A percentile compares a stretch with the other conserved stretches of the same genome.
phyloP scores from a whole-genome alignment of 2,797 vertebrate genomes.

The Anolis apletophallus region DNA sequence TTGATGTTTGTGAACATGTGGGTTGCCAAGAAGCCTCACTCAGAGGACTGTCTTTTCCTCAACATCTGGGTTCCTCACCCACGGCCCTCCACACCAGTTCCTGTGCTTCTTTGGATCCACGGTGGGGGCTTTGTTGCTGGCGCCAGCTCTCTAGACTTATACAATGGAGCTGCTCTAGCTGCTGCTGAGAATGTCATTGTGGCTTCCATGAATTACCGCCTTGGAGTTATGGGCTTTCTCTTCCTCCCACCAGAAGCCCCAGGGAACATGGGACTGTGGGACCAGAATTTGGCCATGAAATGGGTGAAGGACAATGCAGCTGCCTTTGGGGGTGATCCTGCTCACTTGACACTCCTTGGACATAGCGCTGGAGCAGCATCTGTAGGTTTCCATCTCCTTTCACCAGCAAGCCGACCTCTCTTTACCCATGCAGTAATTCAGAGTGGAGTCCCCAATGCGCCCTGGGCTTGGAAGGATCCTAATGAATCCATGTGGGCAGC shows the following conservation, averaged over 20 bases:
- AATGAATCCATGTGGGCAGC: conserved; percentile 17
- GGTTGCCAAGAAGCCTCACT: conserved; percentile 31
- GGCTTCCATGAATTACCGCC: conserved; percentile 83
- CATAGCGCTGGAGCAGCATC: conserved; percentile 81
- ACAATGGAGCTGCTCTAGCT: conserved; percentile 76
- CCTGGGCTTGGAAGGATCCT: conserved; percentile 70
- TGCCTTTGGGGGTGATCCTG: conserved; percentile 80
- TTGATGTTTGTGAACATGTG: too few species aligned
- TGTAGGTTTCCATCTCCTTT: conserved; percentile 80
- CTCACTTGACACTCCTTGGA: conserved; percentile 80
- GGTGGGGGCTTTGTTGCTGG: conserved; percentile 78
- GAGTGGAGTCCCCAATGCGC: conserved; percentile 76
- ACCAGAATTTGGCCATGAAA: conserved; percentile 80
- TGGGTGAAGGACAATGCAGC: conserved; percentile 81
- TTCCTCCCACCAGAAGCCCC: conserved; percentile 72
- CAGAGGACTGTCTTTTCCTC: conserved; percentile 83
- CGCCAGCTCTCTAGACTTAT: conserved; percentile 63
- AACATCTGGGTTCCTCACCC: conserved; percentile 79
- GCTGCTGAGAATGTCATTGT: conserved; percentile 78
- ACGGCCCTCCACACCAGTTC: background rate
- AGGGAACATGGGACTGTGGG: conserved; percentile 79
- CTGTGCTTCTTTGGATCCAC: conserved; percentile 83
- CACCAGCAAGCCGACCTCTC: conserved; percentile 75
- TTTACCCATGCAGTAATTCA: conserved; percentile 80
- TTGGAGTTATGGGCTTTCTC: conserved; percentile 80